Percentiles rank a stretch among this genome's conserved stretches.
Evolutionary conservation across 53 echinoderm and acorn worm species (phyloP).

Genomic region (Temnopleurus reevesii): DNA sequence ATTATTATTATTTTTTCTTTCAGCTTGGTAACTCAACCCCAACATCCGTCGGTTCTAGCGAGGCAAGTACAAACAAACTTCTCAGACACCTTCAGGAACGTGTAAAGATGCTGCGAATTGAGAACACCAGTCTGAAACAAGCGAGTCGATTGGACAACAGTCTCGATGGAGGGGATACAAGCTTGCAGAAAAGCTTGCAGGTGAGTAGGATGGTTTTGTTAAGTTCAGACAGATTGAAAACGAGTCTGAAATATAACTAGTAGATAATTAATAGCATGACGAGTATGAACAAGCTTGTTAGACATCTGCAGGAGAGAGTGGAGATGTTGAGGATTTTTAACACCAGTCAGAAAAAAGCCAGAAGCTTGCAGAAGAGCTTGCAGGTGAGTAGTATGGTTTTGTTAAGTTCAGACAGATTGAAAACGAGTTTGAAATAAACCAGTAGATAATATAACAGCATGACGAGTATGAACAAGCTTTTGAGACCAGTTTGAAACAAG

Average conservation of each 20-base stretch:
- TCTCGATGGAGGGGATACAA: background rate
- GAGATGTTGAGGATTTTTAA: constrained; percentile 84
- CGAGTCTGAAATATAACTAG: constrained; percentile 77
- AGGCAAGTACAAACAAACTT: constrained; percentile 60
- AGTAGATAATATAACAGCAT: too few species aligned
- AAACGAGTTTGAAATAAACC: constrained; percentile 77
- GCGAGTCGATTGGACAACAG: constrained; percentile 48
- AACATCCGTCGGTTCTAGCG: constrained; percentile 30
- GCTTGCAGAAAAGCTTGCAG: constrained; percentile 40
- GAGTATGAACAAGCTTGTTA: constrained; percentile 63
- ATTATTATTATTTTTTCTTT: background rate
- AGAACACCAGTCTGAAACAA: constrained; percentile 78
- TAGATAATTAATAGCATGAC: too few species aligned
- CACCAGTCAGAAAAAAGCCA: constrained; percentile 66
- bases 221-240: constrained; percentile 80
- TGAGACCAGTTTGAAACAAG: constrained; percentile 69
- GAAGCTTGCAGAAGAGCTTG: constrained; percentile 37
- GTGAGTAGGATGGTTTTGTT: constrained; percentile 32
- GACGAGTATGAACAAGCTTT: too few species aligned
- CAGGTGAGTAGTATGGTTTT: constrained; percentile 16
- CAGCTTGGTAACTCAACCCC: constrained; percentile 21
- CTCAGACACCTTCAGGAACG: constrained; percentile 86
- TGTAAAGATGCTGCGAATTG: constrained; percentile 81
- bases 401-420: constrained; percentile 78
- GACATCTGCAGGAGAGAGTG: constrained; percentile 87